Evolutionary conservation across 2,888 invertebrate species (phyloP).

Genomic region (Diaperis boleti): DNA sequence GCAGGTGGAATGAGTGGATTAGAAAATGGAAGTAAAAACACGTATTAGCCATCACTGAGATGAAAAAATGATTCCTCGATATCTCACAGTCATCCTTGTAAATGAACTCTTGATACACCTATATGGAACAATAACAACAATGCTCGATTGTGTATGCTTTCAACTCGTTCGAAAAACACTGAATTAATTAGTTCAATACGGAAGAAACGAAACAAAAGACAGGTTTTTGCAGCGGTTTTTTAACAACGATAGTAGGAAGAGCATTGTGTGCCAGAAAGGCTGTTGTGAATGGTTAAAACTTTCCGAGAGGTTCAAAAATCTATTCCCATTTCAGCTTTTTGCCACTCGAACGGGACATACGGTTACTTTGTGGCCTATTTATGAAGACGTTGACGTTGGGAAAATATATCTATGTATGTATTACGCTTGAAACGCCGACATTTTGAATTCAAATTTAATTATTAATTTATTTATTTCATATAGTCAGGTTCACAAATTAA

Average conservation of each 20-base stretch:
- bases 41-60: not conserved
- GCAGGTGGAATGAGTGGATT: conserved; percentile 20
- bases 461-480: too few relatives aligned
- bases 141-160: conserved; percentile 39
- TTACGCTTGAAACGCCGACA: too few relatives aligned
- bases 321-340: too few relatives aligned
- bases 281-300: not conserved
- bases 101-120: conserved; percentile 45
- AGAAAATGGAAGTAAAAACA: conserved; percentile 26
- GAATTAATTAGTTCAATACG: conserved; percentile 31
- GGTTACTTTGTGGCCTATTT: too few relatives aligned
- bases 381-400: too few relatives aligned
- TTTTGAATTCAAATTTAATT: too few relatives aligned
- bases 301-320: not conserved
- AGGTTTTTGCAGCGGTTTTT: not conserved
- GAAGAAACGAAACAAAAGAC: conserved; percentile 23
- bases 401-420: too few relatives aligned
- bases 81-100: conserved; percentile 49
- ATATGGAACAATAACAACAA: conserved; percentile 45
- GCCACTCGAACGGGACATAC: too few relatives aligned
- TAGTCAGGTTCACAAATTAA: too few relatives aligned
- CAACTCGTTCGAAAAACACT: conserved; percentile 24
- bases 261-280: not conserved
- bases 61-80: conserved; percentile 24
- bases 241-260: not conserved